Evolutionary conservation across 2,113 vertebrate species (phyloP).

Genomic region (Brachionichthys hirsutus): DNA sequence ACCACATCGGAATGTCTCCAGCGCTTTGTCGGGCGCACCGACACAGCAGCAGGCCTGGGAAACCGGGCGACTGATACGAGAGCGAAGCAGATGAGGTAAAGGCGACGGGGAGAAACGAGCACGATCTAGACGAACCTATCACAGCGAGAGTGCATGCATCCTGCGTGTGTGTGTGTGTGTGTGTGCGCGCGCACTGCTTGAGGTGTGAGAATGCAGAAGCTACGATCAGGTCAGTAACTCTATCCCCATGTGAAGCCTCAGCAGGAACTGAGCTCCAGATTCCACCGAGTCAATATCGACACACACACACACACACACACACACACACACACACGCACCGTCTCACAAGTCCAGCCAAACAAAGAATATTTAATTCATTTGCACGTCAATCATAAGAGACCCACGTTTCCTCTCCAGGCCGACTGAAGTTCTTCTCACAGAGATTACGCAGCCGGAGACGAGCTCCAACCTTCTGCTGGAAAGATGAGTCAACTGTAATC

Average conservation of each 20-base stretch:
- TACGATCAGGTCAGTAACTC: slow-evolving; percentile 53
- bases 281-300: slow-evolving; percentile 48
- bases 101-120: neutral
- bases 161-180: slow-evolving; percentile 12
- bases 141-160: slow-evolving; percentile 9
- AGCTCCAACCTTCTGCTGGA: slow-evolving; percentile 27
- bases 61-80: slow-evolving; percentile 21
- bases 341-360: neutral
- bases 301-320: neutral
- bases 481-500: slow-evolving; percentile 22
- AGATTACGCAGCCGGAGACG: slow-evolving; percentile 45
- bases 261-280: slow-evolving; percentile 52
- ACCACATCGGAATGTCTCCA: slow-evolving; percentile 47
- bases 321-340: neutral
- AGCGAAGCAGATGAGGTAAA: slow-evolving; percentile 11
- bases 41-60: slow-evolving; percentile 55
- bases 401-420: neutral
- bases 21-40: slow-evolving; percentile 35
- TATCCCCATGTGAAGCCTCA: slow-evolving; percentile 69
- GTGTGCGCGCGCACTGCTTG: neutral
- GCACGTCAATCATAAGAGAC: too few relatives aligned
- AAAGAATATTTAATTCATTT: slow-evolving; percentile 1
- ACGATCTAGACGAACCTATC: neutral
- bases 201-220: slow-evolving; percentile 48
- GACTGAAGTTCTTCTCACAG: slow-evolving; percentile 47